Base-by-base conservation (phyloP, 2,888 invertebrate species). In the Microchrysa polita region DNA sequence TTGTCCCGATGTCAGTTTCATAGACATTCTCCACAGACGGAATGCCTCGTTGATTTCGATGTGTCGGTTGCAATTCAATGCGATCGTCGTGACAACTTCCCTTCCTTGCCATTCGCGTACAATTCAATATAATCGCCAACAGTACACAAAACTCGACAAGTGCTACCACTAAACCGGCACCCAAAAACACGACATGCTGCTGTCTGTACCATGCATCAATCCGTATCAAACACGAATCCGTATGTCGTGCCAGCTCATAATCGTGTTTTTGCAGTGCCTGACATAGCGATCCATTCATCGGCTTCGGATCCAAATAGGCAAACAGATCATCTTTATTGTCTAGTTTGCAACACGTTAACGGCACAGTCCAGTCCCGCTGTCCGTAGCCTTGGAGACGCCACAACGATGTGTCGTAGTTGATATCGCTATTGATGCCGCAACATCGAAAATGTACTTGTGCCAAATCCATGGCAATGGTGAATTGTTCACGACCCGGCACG, bases 391-490 rank as follows among this genome's bases (percentile, higher is more conserved):
- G 90, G 65, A 93, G 85, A 77, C 92, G 89, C 94, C 94, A 94
- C 80, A 90, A 84, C 0, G 94, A 93, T 78, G 91, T 91, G 80
- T 93, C 93, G 83, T 93, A 94, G 86, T 94, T 93, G 75, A 89
- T 89, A 7, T 92, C 91, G 78, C 90, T 90, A 63, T 89, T 88
- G 83, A 94, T 91, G 27, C 93, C 94, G 82, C 94, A 94, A 80
- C 94, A 94, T 74, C 90, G 88, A 81, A 93, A 90, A 9, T 81
- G 79, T 0, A 89, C 91, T 83, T 94, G 94, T 0, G 91, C 92
- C 72, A 94, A 86, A 83, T 94, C 94, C 76, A 94, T 87, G 9
- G 94, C 93, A 22, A 91, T 91, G 5, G 94, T 94, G 81, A 93
- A 93, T 81, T 85, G 83, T 78, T 88, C 88, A 55, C 88, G 86